phyloP scores from a whole-genome alignment of 2,888 invertebrate species.

The Aricia artaxerxes region DNA sequence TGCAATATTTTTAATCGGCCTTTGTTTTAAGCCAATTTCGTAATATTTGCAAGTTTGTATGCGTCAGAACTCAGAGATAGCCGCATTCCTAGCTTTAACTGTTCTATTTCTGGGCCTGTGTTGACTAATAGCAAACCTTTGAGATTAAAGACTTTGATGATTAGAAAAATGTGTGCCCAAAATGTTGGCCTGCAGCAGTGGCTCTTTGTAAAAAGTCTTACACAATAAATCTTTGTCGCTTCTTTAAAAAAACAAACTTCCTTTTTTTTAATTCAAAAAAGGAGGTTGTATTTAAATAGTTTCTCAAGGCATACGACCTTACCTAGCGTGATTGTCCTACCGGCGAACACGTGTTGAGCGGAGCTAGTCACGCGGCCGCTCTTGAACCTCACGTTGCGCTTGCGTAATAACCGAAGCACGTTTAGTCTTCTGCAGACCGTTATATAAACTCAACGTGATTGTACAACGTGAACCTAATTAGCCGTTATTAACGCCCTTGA shows the following conservation, averaged over 20 bases:
- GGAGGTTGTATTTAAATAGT: background rate
- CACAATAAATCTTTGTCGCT: background rate
- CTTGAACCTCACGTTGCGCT: slow-evolving; percentile 76
- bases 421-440: slow-evolving; percentile 64
- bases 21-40: slow-evolving; percentile 27
- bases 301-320: slow-evolving; percentile 49
- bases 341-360: slow-evolving; percentile 55
- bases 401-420: slow-evolving; percentile 66
- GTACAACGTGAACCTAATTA: slow-evolving; percentile 64
- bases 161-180: background rate
- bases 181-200: background rate
- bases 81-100: slow-evolving; percentile 14
- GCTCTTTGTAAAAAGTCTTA: background rate
- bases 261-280: background rate
- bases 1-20: slow-evolving; percentile 16
- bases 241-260: background rate
- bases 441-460: slow-evolving; percentile 76
- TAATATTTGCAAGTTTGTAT: slow-evolving; percentile 20
- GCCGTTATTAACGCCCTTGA: slow-evolving; percentile 51
- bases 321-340: slow-evolving; percentile 52
- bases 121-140: background rate
- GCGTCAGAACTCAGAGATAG: slow-evolving; percentile 26
- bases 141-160: background rate
- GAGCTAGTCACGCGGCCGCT: slow-evolving; percentile 65
- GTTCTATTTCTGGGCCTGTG: background rate